These are phyloP conservation scores for Brassicogethes aeneus DNA, from an alignment of 2,888 invertebrate genomes.

Conservation along the genomic window DNA sequence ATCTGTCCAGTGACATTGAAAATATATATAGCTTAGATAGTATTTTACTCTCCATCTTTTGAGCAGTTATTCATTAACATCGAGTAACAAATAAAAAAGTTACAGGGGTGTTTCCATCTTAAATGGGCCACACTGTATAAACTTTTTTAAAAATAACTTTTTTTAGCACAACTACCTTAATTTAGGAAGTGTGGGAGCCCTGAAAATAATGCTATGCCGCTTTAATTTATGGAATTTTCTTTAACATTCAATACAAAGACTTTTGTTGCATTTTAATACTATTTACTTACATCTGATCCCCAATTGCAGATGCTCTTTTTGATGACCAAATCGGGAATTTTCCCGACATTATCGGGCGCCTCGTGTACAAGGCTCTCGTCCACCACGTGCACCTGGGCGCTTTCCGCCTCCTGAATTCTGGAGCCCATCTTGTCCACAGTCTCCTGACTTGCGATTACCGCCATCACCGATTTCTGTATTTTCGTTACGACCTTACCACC, in stretches of 20 bases:
- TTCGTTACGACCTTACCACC: constrained; percentile 68
- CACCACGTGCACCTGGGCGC: constrained; percentile 69
- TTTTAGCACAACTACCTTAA: too few species aligned
- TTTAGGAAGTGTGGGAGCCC: too few species aligned
- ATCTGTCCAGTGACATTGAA: too few species aligned
- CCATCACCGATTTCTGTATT: constrained; percentile 57
- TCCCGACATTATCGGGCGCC: constrained; percentile 51
- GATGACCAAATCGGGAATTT: constrained; percentile 56
- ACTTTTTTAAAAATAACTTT: too few species aligned
- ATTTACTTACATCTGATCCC: constrained; percentile 67
- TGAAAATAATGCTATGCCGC: too few species aligned
- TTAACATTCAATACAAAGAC: background rate
- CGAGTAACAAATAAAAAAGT: too few species aligned
- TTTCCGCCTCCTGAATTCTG: constrained; percentile 57
- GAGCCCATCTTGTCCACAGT: constrained; percentile 59
- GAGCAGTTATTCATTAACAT: too few species aligned
- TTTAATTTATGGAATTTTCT: too few species aligned
- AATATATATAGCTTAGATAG: too few species aligned
- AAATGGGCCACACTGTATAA: too few species aligned
- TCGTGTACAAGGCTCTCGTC: constrained; percentile 66
- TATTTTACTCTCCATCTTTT: too few species aligned
- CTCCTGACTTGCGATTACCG: constrained; percentile 61
- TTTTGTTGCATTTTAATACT: background rate
- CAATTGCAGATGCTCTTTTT: constrained; percentile 71
- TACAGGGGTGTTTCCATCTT: too few species aligned